Conservation (phyloP, 2,888 invertebrate genomes). For the Drosophila borealis region DNA sequence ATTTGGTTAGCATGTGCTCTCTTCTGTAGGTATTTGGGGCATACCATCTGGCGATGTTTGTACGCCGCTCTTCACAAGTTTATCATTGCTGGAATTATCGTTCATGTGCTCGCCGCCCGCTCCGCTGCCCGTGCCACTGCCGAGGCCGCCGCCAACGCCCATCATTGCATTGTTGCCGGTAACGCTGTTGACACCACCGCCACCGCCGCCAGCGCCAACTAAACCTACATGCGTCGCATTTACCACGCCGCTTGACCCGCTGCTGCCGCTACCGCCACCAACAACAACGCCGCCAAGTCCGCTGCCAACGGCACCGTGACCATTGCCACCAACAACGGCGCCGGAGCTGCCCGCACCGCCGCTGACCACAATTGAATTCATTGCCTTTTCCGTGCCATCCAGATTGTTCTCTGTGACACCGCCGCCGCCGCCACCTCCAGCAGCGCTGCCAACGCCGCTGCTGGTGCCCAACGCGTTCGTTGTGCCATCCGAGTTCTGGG, state of each 20-base stretch:
- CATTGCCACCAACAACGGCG: conserved; percentile 71
- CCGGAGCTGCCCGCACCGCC: conserved; percentile 73
- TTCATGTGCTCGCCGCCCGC: conserved; percentile 83
- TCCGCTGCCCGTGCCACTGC: conserved; percentile 67
- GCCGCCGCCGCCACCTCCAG: conserved; percentile 45
- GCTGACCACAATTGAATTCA: conserved; percentile 83
- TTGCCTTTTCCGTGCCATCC: conserved; percentile 84
- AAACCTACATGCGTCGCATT: conserved; percentile 71
- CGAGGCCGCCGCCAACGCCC: conserved; percentile 74
- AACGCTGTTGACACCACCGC: conserved; percentile 61
- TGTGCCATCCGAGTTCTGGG: conserved; percentile 89
- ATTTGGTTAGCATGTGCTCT: background rate
- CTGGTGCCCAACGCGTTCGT: conserved; percentile 80
- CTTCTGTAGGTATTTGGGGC: background rate
- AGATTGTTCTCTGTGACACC: conserved; percentile 82
- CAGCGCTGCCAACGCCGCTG: conserved; percentile 44
- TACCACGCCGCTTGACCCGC: conserved; percentile 54
- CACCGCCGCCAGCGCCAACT: conserved; percentile 45
- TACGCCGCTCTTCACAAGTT: conserved; percentile 91
- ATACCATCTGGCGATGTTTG: conserved; percentile 97
- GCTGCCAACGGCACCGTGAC: conserved; percentile 73
- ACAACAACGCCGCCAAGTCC: conserved; percentile 60
- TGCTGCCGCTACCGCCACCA: conserved; percentile 55
- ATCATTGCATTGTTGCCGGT: conserved; percentile 75
- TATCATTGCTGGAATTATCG: conserved; percentile 86